Base-by-base conservation (phyloP, 2,113 vertebrate genomes). In the Hippocampus mohnikei region DNA sequence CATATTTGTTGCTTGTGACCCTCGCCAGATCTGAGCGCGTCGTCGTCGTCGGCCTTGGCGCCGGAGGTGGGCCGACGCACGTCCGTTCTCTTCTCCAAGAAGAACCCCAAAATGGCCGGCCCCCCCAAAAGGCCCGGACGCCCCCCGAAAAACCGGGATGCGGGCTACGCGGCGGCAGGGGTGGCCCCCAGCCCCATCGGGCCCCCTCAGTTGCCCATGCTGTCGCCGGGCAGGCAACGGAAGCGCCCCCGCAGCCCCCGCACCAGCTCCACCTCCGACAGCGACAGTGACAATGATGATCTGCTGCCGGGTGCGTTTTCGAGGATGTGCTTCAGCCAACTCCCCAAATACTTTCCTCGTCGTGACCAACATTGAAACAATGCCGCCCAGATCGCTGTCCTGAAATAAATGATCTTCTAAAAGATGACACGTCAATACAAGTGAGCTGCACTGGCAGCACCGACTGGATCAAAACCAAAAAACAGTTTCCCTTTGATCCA, bases 21-120 rank as follows among this genome's bases (percentile, higher is more conserved):
- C 23, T 83, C 56, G 80, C 70, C 79, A 97, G 95, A 96, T 75
- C 84, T 95, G 71, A 94, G 92, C 71, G 92, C 93, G 67, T 95
- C 95, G 80, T 95, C 95, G 73, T 95, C 95, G 73, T 98, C 95
- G 58, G 93, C 93, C 2, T 90, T 95, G 76, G 95, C 96, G 33
- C 94, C 96, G 52, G 96, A 99, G 89, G 97, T 98, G 75, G 97
- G 97, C 73, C 94, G 96, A 69, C 94, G 97, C 79, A 99, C 97
- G 23, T 97, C 96, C 13, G 95, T 99, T 79, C 96, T 99, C 73
- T 98, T 98, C 91, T 98, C 96, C 80, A 98, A 98, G 91, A 99
- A 99, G 92, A 98, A 98, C 86, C 96, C 94, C 71, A 98, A 97
- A 91, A 95, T 95, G 12, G 92, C 94, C 10, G 96, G 95, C 65